Evolutionary conservation across 2,113 vertebrate genomes (phyloP).

Genomic region (Rattus rattus): DNA sequence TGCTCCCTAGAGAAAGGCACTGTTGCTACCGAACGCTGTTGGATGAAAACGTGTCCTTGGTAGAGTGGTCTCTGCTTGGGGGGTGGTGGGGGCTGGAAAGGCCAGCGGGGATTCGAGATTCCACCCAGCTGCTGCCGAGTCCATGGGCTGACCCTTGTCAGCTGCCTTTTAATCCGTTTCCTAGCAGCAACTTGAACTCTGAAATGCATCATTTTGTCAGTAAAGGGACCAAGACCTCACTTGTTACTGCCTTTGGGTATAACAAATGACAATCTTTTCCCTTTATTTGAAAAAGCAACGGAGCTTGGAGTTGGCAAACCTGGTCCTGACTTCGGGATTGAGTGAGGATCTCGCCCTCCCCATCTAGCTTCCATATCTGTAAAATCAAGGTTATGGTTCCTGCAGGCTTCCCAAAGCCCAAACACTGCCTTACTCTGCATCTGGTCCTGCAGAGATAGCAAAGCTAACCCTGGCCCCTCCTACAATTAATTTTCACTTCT

Average conservation of each 20-base stretch:
- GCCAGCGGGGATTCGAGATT: not conserved
- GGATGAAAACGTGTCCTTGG: not conserved
- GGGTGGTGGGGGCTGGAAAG: not conserved
- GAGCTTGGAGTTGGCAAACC: not conserved
- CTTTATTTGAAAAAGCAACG: slow-evolving; percentile 42
- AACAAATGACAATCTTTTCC: slow-evolving; percentile 4
- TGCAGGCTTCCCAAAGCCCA: not conserved
- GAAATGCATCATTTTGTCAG: slow-evolving; percentile 17
- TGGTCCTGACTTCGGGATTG: not conserved
- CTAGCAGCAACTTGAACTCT: slow-evolving; percentile 26
- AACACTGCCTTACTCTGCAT: not conserved
- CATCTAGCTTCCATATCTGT: not conserved
- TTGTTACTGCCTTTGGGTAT: slow-evolving; percentile 27
- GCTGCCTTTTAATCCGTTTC: not conserved
- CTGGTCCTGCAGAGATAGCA: not conserved
- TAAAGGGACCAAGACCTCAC: not conserved
- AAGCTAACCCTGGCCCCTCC: not conserved
- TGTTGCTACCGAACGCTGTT: not conserved
- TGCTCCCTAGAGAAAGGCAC: not conserved
- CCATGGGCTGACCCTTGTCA: not conserved
- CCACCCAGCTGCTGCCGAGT: not conserved
- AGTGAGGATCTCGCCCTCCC: not conserved
- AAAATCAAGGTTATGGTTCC: not conserved
- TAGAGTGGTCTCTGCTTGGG: not conserved
- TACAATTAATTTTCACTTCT: not conserved